Percentiles rank a stretch among this genome's conserved stretches.
These are phyloP conservation scores for Corella eumyota DNA, from an alignment of 23 tunicate species.

Conservation along the genomic window DNA sequence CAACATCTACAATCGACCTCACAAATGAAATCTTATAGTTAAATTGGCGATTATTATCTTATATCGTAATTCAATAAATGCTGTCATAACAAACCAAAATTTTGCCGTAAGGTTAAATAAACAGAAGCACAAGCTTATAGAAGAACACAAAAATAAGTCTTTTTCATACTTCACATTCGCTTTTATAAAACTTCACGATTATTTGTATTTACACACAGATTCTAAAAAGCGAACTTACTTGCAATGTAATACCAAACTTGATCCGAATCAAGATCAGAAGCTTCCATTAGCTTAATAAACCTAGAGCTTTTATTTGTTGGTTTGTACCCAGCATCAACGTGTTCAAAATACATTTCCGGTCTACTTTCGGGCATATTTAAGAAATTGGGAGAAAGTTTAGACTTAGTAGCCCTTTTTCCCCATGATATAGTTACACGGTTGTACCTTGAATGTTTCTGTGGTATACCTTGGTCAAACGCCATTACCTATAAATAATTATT, in stretches of 20 bases:
- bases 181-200: too few species aligned
- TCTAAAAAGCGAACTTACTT: slow-evolving; percentile 13
- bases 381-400: slow-evolving; percentile 16
- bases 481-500: slow-evolving; percentile 11
- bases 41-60: too few species aligned
- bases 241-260: slow-evolving; percentile 21
- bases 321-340: slow-evolving; percentile 5
- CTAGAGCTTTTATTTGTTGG: background rate
- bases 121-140: too few species aligned
- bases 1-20: too few species aligned
- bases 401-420: background rate
- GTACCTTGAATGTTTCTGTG: slow-evolving; percentile 3
- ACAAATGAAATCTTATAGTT: too few species aligned
- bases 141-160: too few species aligned
- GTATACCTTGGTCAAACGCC: slow-evolving; percentile 12
- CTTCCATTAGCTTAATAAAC: slow-evolving; percentile 7
- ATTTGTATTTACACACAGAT: too few species aligned
- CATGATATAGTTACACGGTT: slow-evolving; percentile 17
- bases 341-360: slow-evolving; percentile 10
- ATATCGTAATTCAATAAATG: too few species aligned
- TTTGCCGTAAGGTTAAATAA: too few species aligned
- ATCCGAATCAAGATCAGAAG: slow-evolving; percentile 16
- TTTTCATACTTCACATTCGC: too few species aligned
- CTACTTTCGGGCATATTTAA: background rate
- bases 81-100: too few species aligned